Conservation (phyloP, 2,797 vertebrate species). For the Macrochelys suwanniensis region DNA sequence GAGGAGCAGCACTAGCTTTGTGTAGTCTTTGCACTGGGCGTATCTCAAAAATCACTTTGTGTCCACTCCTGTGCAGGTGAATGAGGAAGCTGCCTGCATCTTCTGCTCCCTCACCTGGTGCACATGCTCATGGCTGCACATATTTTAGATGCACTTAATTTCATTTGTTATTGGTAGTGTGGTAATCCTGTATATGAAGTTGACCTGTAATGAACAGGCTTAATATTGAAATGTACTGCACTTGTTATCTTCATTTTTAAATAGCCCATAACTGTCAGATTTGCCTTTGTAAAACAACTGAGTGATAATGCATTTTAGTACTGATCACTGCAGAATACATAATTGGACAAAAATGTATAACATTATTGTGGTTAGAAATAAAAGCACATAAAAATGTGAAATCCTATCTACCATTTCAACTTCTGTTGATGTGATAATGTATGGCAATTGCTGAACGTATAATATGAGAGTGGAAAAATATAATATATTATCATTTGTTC, state of each 20-base stretch:
- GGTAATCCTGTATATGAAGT: neutral
- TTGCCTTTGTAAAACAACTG: neutral
- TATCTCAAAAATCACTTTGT: neutral
- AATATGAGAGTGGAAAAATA: constrained; percentile 26
- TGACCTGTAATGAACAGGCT: neutral
- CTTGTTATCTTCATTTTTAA: neutral
- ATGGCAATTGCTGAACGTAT: neutral
- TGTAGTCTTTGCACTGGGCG: neutral
- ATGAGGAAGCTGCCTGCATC: neutral
- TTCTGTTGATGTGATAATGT: neutral
- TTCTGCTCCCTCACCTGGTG: neutral
- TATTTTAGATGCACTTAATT: neutral
- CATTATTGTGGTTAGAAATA: neutral
- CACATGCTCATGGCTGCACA: neutral
- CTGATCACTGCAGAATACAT: neutral
- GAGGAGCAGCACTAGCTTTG: neutral
- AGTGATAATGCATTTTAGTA: neutral
- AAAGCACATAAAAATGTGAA: neutral
- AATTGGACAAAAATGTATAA: neutral
- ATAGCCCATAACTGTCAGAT: neutral
- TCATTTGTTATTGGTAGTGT: neutral
- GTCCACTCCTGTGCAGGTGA: neutral
- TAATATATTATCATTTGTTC: constrained; percentile 24
- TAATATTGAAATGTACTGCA: neutral
- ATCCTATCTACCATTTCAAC: neutral